Evolutionary conservation across 2,113 vertebrate species (phyloP), one percentile per base, ranked within the genome.

Genomic region (Gila orcuttii): DNA sequence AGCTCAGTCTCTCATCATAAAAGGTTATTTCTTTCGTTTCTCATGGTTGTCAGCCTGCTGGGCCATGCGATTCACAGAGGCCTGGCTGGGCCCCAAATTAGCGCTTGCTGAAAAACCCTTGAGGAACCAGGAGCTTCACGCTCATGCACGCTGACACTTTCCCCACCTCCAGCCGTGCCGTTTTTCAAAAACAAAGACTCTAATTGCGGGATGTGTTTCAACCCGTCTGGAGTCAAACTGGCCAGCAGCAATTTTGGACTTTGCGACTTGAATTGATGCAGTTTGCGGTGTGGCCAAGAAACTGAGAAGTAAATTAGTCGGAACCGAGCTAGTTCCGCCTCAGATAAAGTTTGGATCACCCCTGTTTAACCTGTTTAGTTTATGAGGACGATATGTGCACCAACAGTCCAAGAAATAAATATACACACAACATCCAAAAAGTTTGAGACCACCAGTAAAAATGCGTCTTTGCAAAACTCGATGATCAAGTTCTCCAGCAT

Each of bases 21-120:
- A 71, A 66, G 33, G 8, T 77, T 3, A 47, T 60, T 21, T 71
- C 77, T 87, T 73, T 31, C 2, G 15, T 64, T 60, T 74, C 25
- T 80, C 15, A 89, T 91, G 84, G 89, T 90, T 90, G 91, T 93
- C 92, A 92, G 93, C 87, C 89, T 89, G 90, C 88, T 86, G 89
- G 89, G 55, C 87, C 89, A 89, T 90, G 88, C 90, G 93, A 91
- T 91, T 86, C 87, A 89, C 85, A 88, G 90, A 90, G 91, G 86
- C 90, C 90, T 93, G 92, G 92, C 91, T 76, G 87, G 89, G 91
- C 86, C 89, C 89, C 91, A 93, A 92, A 94, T 93, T 89, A 93
- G 90, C 21, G 55, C 89, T 90, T 88, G 87, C 80, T 82, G 84
- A 87, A 90, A 91, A 81, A 89, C 91, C 93, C 92, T 90, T 57